Conservation (phyloP, 1,140 invertebrate species). For the Helicoverpa zea region DNA sequence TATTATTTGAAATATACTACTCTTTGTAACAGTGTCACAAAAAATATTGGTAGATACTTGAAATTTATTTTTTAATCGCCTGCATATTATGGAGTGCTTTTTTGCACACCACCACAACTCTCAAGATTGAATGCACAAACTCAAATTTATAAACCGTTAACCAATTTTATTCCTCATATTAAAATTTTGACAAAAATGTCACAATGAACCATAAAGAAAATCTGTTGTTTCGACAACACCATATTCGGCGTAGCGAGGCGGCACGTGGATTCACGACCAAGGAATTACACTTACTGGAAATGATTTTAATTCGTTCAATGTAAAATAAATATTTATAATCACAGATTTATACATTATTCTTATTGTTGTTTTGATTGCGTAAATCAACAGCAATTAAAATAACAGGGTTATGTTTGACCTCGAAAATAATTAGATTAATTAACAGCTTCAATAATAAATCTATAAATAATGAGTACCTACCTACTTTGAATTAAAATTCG, state of each 20-base stretch:
- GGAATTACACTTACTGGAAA: slow-evolving; percentile 49
- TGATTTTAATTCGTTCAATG: slow-evolving; percentile 4
- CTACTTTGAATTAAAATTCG: too few species aligned
- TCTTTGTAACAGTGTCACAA: too few species aligned
- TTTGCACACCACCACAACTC: slow-evolving; percentile 1
- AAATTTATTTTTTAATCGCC: too few species aligned
- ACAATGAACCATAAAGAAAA: slow-evolving; percentile 39
- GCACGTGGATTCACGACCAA: slow-evolving; percentile 37
- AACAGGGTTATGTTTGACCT: too few species aligned
- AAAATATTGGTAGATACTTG: too few species aligned
- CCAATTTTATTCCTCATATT: slow-evolving; percentile 29
- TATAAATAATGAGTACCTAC: too few species aligned
- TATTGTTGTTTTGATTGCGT: too few species aligned
- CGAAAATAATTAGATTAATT: too few species aligned
- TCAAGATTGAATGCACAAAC: slow-evolving; percentile 22
- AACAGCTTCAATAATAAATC: too few species aligned
- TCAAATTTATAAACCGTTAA: slow-evolving; percentile 42
- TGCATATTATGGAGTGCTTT: neutral
- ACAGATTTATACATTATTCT: too few species aligned
- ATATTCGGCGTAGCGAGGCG: slow-evolving; percentile 57
- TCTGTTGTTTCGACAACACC: slow-evolving; percentile 16
- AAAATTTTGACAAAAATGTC: slow-evolving; percentile 32
- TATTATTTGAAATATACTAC: too few species aligned
- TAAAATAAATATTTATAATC: neutral
- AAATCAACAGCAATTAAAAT: too few species aligned